Conservation (phyloP, 2,113 vertebrate genomes). For the Speoplatyrhinus poulsoni region DNA sequence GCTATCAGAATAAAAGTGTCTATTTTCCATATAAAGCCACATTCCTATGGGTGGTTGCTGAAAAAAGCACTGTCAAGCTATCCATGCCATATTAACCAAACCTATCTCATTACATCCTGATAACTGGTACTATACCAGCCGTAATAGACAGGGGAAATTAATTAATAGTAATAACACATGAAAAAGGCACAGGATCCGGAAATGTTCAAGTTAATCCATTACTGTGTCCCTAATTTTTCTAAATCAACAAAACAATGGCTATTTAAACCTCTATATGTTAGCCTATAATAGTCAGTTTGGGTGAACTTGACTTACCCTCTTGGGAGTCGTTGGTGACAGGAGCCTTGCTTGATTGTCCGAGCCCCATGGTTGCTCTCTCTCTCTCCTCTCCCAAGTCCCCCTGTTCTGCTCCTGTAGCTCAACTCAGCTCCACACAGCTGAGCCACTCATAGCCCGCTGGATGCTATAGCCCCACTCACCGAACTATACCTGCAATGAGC, state of each 20-base stretch:
- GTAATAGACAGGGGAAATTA: too few species aligned
- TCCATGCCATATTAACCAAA: background rate
- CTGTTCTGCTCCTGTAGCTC: conserved; percentile 46
- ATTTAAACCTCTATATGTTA: too few species aligned
- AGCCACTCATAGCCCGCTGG: conserved; percentile 58
- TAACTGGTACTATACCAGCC: background rate
- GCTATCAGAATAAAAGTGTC: too few species aligned
- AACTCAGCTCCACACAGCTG: conserved; percentile 52
- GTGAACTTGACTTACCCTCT: conserved; percentile 82
- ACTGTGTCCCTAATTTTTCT: background rate
- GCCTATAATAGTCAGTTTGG: too few species aligned
- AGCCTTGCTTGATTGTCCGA: conserved; percentile 88
- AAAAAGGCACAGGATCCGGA: too few species aligned
- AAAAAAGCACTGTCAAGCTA: background rate
- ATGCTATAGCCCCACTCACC: conserved; percentile 10
- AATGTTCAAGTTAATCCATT: background rate
- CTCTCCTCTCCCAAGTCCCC: conserved; percentile 33
- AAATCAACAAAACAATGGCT: too few species aligned
- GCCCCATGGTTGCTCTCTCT: conserved; percentile 82
- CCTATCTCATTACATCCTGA: conserved; percentile 12
- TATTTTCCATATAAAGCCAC: too few species aligned
- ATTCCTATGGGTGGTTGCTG: background rate
- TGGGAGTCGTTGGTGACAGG: conserved; percentile 74
- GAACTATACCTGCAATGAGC: conserved; percentile 1
- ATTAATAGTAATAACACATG: too few species aligned